These are phyloP conservation scores for Peribatodes rhomboidaria DNA, from an alignment of 2,888 invertebrate genomes.

Conservation along the genomic window DNA sequence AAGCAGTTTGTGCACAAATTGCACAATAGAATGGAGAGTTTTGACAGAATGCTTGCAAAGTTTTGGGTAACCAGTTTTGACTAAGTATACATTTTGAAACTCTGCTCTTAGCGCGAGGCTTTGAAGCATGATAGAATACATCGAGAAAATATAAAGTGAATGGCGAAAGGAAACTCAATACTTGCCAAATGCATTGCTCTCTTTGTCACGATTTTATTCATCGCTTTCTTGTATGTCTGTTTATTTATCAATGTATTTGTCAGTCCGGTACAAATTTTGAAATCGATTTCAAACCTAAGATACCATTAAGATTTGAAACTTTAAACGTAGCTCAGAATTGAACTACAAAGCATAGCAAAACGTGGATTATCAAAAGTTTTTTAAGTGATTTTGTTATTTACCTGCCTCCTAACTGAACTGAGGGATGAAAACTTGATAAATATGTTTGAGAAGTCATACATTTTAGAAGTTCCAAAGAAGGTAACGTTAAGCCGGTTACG, in stretches of 20 bases:
- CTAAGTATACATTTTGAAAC: conserved; percentile 32
- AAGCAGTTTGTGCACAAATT: conserved; percentile 51
- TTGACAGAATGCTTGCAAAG: conserved; percentile 20
- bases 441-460: conserved; percentile 1
- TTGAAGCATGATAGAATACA: background rate
- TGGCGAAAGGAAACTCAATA: background rate
- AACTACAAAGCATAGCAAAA: too few species aligned
- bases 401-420: too few species aligned
- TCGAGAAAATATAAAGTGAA: background rate
- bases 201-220: too few species aligned
- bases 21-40: conserved; percentile 44
- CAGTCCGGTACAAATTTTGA: too few species aligned
- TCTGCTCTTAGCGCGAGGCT: background rate
- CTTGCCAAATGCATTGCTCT: background rate
- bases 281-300: too few species aligned
- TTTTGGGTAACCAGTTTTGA: conserved; percentile 10
- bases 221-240: too few species aligned
- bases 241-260: too few species aligned
- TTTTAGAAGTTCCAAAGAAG: conserved; percentile 17
- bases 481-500: conserved; percentile 16
- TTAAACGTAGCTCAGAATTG: too few species aligned
- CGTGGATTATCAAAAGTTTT: too few species aligned
- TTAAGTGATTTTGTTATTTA: background rate
- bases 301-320: too few species aligned
- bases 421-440: conserved; percentile 3